Base-by-base conservation (phyloP, 2,113 vertebrate genomes). In the Lepus americanus region DNA sequence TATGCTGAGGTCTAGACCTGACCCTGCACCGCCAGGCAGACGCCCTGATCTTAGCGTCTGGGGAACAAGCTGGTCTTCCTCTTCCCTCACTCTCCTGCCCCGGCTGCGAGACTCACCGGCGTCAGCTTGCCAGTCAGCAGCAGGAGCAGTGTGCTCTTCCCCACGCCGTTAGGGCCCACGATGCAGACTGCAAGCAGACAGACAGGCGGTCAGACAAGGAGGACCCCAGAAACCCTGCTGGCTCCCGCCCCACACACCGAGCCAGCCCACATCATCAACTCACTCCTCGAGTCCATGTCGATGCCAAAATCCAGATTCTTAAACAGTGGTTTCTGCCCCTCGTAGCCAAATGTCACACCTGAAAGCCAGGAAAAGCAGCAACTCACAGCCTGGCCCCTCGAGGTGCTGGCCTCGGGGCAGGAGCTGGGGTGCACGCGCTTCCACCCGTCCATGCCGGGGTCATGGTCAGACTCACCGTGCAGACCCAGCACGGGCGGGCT, bases 291-390 rank as follows among this genome's bases (percentile, higher is more conserved):
- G 11, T 99, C 99, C 99, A 99, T 99, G 98, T 99, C 99, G 25
- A 99, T 99, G 76, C 99, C 99, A 97, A 99, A 99, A 94, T 99
- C 99, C 95, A 99, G 98, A 9, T 99, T 99, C 98, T 95, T 99
- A 96, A 99, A 99, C 33, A 99, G 98, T 33, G 97, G 94, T 89
- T 99, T 99, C 95, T 99, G 99, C 14, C 97, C 80, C 0, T 98
- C 98, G 0, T 99, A 99, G 76, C 96, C 79, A 78, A 99, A 99
- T 61, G 99, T 99, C 31, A 99, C 99, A 97, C 98, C 99, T 99
- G 97, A 14, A 90, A 29, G 29, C 14, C 86, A 94, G n/a, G 69
- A 73, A 5, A 90, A 80, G 7, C 6, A 84, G 61, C 14, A 5
- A 61, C 44, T 27, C 61, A n/a, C 44, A 44, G 44, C 44, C 44